Conservation (phyloP, 2,113 vertebrate genomes). For the Elaphurus davidianus region DNA sequence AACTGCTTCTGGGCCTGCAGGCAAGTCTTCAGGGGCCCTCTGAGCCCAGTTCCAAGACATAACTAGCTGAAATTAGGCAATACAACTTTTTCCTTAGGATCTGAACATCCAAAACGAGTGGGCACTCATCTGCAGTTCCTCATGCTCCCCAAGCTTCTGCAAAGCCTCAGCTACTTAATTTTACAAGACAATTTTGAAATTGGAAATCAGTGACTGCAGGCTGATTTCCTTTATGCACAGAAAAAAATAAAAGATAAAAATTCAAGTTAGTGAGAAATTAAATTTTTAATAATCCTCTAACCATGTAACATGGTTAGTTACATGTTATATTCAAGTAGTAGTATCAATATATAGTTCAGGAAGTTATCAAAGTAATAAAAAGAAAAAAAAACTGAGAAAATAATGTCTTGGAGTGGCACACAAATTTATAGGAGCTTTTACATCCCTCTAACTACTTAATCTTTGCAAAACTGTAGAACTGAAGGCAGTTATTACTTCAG, state of each 20-base stretch:
- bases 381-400: background rate
- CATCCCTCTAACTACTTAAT: background rate
- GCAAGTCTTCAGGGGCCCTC: background rate
- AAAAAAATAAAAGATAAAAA: conserved; percentile 43
- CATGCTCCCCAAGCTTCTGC: background rate
- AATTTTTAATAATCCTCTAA: background rate
- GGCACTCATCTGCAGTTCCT: background rate
- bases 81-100: background rate
- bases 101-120: background rate
- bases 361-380: background rate
- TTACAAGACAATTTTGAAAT: background rate
- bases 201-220: background rate
- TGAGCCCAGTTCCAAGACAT: background rate
- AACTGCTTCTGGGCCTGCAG: background rate
- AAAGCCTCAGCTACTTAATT: background rate
- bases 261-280: background rate
- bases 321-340: background rate
- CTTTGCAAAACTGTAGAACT: background rate
- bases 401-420: background rate
- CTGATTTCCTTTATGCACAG: background rate
- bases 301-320: background rate
- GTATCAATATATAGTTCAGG: background rate
- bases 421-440: background rate
- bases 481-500: background rate
- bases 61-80: background rate